Evolutionary conservation across 1,140 invertebrate species (phyloP), one percentile per base, ranked within the genome.

Genomic region (Drosophila kanapiae): DNA sequence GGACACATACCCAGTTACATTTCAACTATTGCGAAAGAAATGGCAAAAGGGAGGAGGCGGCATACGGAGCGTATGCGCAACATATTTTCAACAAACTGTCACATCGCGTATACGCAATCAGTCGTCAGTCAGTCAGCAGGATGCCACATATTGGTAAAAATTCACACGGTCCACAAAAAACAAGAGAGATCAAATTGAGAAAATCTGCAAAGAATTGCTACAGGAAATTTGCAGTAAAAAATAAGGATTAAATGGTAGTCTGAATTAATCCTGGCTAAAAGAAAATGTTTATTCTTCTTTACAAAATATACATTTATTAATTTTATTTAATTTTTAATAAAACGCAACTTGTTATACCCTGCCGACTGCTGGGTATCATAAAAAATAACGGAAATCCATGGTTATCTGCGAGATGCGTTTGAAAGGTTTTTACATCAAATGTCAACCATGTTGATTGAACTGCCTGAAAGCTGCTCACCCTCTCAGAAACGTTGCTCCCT

Each of bases 91-190:
- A 38, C 68, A 60, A 88, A 83, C 84, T 87, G 83, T 87, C 83
- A 87, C 84, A 87, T 87, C 79, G 86, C 83, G 84, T 80, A 87
- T 80, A 87, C 83, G 83, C 80, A 87, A 88, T 87, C 83, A 86
- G 80, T 88, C 70, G 82, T 37, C 76, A 76, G 75, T 78, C 75
- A 78, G 75, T 69, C 59, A 63, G 51, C 56, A 57, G 75, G 40
- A 76, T 68, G 47, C 54, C 72, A 64, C 48, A 83, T 83, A 86
- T 88, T 88, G 65, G 49, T 63, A 56, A 53, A 60, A 87, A 68
- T 76, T 61, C 54, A 71, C 69, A 68, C 65, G 33, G 64, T 37
- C 27, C 33, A 23, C 42, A 38, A 54, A 69, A 64, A 76, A 38
- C 56, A 31, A 67, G 9, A 68, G 37, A 63, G 27, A 18, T n/a